Base-by-base conservation (phyloP, 2,888 invertebrate genomes). In the Microplitis deprimator region DNA sequence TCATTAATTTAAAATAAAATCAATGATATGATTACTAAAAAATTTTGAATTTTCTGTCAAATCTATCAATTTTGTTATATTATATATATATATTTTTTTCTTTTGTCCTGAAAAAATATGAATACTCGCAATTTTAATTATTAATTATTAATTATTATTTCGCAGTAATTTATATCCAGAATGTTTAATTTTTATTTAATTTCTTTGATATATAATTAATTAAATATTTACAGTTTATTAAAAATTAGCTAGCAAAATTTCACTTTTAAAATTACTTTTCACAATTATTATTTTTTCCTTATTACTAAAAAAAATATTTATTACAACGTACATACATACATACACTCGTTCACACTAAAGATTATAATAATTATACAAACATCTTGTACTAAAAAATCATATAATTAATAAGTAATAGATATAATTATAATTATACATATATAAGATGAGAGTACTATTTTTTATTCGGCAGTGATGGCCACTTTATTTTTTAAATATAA, bases 91-190 rank as follows among this genome's bases (percentile, higher is more conserved):
- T 29, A 13, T 50, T 13, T 50, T 50, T 50, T 50, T 50, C 13
- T 13, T 50, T 5, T 50, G 3, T 81, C 72, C 80, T 83, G 82
- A 75, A 82, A 83, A 83, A 83, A 83, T 83, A 83, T 77, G 79
- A 78, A 81, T 75, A 81, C 78, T 79, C 78, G 79, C 72, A 75
- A 79, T 77, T 64, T 72, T 74, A 50, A 50, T 73, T 74, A 59
- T 64, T 74, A 50, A 50, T 73, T 74, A 59, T 64, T 72, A 75
- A 71, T 75, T 77, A 68, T 78, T 62, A 62, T 38, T 75, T 75
- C 38, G 61, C 76, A 65, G 59, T 73, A 75, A 78, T 76, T 72
- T 78, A 69, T 77, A 68, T 70, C 68, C 78, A 77, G 70, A 79
- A 76, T 72, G 75, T 76, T 75, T 76, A 50, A 76, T 41, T 73